A percentile compares a stretch with the other conserved stretches of the same genome.
phyloP scores from a whole-genome alignment of 2,113 vertebrate species.

The Triplophysa tibetana region DNA sequence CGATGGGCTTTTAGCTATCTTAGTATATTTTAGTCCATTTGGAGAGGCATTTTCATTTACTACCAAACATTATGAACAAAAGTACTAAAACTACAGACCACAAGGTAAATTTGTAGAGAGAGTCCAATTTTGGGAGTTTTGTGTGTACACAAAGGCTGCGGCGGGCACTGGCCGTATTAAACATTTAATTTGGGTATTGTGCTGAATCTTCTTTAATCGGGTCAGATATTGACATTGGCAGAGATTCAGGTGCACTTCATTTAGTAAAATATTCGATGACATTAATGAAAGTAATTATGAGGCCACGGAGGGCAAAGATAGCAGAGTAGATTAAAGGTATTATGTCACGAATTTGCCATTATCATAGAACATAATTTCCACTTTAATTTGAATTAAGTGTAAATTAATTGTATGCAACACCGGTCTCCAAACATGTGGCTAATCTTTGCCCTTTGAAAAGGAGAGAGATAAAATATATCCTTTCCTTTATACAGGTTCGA shows the following conservation, averaged over 20 bases:
- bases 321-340: constrained; percentile 68
- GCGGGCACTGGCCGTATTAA: constrained; percentile 24
- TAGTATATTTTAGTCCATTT: neutral
- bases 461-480: constrained; percentile 86
- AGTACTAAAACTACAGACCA: neutral
- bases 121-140: neutral
- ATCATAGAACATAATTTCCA: constrained; percentile 87
- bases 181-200: constrained; percentile 28
- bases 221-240: constrained; percentile 51
- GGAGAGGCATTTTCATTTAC: neutral
- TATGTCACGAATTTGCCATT: constrained; percentile 80
- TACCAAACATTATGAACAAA: neutral
- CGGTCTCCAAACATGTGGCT: constrained; percentile 85
- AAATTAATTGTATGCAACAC: constrained; percentile 92
- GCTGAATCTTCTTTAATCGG: constrained; percentile 30
- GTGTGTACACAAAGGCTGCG: neutral
- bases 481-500: constrained; percentile 82
- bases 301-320: constrained; percentile 69
- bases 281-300: constrained; percentile 81
- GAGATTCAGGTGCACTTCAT: constrained; percentile 63
- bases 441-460: constrained; percentile 87
- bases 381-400: constrained; percentile 94
- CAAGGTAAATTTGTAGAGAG: neutral
- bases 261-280: constrained; percentile 63
- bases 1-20: neutral